Conservation (phyloP, 64 coral and sea anemone species). For the Anthopleura sola region DNA sequence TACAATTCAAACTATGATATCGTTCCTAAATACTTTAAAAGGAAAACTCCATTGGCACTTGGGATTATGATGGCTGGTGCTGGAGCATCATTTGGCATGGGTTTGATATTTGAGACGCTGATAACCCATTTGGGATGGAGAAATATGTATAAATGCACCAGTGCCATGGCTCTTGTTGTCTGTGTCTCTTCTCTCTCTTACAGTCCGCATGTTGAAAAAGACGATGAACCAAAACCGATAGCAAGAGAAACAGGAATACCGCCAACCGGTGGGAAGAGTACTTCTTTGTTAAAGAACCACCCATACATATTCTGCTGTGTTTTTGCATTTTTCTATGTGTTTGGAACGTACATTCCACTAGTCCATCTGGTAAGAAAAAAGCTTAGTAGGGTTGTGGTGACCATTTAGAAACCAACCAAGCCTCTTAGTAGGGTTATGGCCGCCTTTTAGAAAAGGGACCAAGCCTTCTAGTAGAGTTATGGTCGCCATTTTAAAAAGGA, state of each 20-base stretch:
- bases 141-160: not conserved
- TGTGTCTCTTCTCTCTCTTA: not conserved
- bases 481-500: not conserved
- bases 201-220: not conserved
- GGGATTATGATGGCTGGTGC: conserved; percentile 12
- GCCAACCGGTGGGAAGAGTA: not conserved
- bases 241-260: not conserved
- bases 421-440: no score
- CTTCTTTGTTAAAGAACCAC: not conserved
- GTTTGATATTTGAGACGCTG: not conserved
- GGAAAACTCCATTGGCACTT: not conserved
- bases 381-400: not conserved
- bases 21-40: conserved; percentile 16
- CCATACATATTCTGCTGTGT: not conserved
- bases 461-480: not conserved
- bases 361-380: conserved; percentile 1
- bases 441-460: no score
- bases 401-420: not conserved
- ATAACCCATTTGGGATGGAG: conserved; percentile 16
- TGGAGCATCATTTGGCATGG: not conserved
- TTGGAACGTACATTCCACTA: not conserved
- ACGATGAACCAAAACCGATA: not conserved
- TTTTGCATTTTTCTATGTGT: not conserved
- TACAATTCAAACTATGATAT: conserved; percentile 17
- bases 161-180: not conserved